phyloP scores from a whole-genome alignment of 2,888 invertebrate species.

The Lissocephala sabroskyi region DNA sequence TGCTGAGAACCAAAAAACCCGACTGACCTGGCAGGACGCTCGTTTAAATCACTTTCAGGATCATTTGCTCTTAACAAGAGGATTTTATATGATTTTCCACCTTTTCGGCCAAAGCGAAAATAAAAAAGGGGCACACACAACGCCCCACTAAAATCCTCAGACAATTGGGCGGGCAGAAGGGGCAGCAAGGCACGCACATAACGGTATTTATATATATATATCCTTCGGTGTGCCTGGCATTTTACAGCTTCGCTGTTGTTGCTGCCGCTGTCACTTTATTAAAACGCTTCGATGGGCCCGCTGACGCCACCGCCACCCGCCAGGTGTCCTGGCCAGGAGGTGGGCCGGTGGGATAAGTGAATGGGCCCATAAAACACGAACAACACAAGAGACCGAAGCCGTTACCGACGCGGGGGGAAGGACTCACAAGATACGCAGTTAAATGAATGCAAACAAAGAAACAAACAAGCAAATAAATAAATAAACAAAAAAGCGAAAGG shows the following conservation, averaged over 20 bases:
- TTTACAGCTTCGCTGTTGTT: not conserved
- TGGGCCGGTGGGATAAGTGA: too few species aligned
- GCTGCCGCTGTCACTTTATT: constrained; percentile 1
- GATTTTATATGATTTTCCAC: constrained; percentile 4
- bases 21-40: too few species aligned
- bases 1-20: too few species aligned
- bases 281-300: constrained; percentile 1
- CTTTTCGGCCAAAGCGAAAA: not conserved
- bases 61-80: constrained; percentile 3
- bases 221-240: not conserved
- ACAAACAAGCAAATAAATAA: not conserved
- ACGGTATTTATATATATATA: not conserved
- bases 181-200: too few species aligned
- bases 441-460: not conserved
- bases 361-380: not conserved
- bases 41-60: constrained; percentile 5
- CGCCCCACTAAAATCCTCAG: too few species aligned
- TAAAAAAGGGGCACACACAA: too few species aligned
- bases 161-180: too few species aligned
- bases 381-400: not conserved
- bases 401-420: too few species aligned
- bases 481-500: constrained; percentile 1
- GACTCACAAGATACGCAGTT: not conserved
- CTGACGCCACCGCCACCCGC: too few species aligned
- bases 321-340: too few species aligned